These are phyloP conservation scores for Eubasilissa splendida DNA, from an alignment of 2,888 invertebrate genomes.

Conservation along the genomic window DNA sequence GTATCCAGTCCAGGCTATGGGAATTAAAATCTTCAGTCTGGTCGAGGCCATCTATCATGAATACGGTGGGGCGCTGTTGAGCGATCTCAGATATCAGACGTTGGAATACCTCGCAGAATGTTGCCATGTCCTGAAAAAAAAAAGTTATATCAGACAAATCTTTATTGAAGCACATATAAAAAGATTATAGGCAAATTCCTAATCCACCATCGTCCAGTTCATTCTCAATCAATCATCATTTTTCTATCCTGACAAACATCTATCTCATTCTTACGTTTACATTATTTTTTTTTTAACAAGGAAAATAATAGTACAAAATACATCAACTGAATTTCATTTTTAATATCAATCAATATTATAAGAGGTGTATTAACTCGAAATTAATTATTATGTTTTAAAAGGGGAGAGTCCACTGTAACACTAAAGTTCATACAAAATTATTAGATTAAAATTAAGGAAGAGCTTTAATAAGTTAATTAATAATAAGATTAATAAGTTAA, in stretches of 20 bases:
- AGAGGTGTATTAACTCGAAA: too few species aligned
- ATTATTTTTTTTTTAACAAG: too few species aligned
- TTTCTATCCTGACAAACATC: neutral
- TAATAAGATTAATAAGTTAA: too few species aligned
- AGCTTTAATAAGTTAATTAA: too few species aligned
- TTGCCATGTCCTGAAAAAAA: conserved; percentile 77
- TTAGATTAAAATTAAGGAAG: too few species aligned
- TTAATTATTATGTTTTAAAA: too few species aligned
- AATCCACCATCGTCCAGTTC: neutral
- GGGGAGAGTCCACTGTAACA: too few species aligned
- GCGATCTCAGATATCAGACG: conserved; percentile 72
- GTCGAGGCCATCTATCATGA: conserved; percentile 86
- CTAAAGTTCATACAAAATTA: too few species aligned
- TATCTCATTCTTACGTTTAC: too few species aligned
- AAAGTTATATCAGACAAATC: neutral
- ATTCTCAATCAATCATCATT: neutral
- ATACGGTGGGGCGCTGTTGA: conserved; percentile 75
- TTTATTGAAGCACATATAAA: neutral
- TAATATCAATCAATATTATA: too few species aligned
- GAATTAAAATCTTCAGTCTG: conserved; percentile 71
- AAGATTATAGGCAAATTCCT: neutral
- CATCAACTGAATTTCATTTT: too few species aligned
- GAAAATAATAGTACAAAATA: too few species aligned
- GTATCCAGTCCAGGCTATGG: conserved; percentile 82
- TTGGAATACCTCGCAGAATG: conserved; percentile 77